Evolutionary conservation across 1,140 invertebrate genomes (phyloP), one percentile per base, ranked within the genome.

Genomic region (Nasonia vitripennis): DNA sequence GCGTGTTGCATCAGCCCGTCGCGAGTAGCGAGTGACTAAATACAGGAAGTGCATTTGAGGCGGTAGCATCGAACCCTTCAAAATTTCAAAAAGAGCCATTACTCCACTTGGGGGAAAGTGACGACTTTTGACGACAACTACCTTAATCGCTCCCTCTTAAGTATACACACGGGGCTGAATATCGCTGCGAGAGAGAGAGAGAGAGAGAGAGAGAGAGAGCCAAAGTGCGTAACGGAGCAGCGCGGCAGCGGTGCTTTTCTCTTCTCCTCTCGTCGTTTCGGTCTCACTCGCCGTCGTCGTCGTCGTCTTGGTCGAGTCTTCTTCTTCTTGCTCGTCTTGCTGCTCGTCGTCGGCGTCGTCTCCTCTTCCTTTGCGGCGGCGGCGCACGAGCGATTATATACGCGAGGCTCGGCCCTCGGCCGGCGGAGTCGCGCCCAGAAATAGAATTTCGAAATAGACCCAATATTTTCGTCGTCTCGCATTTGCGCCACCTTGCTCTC

Each of bases 401-500:
- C 86, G 89, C 89, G 87, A 88, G 87, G 87, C 83, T 90, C 87
- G 88, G 86, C 88, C 89, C 89, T 90, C 89, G 91, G 91, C 90
- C 92, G 91, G 90, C 77, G 85, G 70, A 67, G 67, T 31, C 70
- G 78, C 91, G 90, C 86, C 91, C 92, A 90, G 88, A 93, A 93
- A 93, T 93, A 93, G 92, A 93, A 93, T 93, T 93, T 93, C 91
- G 91, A 93, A 93, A 93, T 93, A 93, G 92, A 93, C 89, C 92
- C 91, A 93, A 93, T 93, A 93, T 93, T 93, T 93, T 93, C 92
- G 92, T 93, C 93, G 92, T 92, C 92, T 91, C 91, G 91, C 91
- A 89, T 93, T 92, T 92, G 91, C 92, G 90, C 92, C 91, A 92
- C 90, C 91, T 91, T 90, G 89, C 87, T 88, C 81, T 77, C 48